Base-by-base conservation (phyloP, 2,888 invertebrate species). In the Acleris literana region DNA sequence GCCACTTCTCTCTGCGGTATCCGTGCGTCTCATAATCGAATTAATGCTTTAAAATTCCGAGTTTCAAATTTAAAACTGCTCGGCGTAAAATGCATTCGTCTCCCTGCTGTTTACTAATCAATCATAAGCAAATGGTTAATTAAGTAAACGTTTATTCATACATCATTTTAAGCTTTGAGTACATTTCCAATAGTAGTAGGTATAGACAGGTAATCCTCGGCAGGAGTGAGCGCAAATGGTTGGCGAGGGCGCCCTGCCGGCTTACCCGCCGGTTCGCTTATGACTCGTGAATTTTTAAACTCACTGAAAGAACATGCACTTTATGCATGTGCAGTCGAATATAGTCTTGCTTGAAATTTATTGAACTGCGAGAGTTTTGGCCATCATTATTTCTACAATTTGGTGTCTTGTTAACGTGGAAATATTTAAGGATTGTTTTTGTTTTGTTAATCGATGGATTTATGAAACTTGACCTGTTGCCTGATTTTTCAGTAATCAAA, bases 201-300 rank as follows among this genome's bases (percentile, higher is more conserved):
- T 60, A 72, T 69, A 67, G 66, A 61, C 63, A 17, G 63, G 64
- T 73, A 74, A 72, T 71, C 71, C 71, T 59, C 77, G 77, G 76
- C 75, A 76, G 74, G 76, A 77, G 76, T 74, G 77, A 81, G 83
- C 77, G 79, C 79, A 81, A 86, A 83, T 81, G 81, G 81, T 77
- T 77, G 72, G 77, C 71, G 70, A 64, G 74, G 70, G 69, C 70
- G 70, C 55, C 55, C 74, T 73, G 70, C 76, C 68, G 68, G 76
- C 76, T 77, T 76, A 79, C 77, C 79, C 81, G 75, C 78, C 78
- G 81, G 80, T 82, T 81, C 86, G 83, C 82, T 85, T 87, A 85
- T 85, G 85, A 83, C 80, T 87, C 84, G 76, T 88, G 86, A 86
- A 88, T 88, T 86, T 87, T 88, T 89, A 87, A 89, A 81, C 70